These are phyloP conservation scores for Stylophora pistillata DNA, from an alignment of 64 coral and sea anemone genomes.

Conservation along the genomic window DNA sequence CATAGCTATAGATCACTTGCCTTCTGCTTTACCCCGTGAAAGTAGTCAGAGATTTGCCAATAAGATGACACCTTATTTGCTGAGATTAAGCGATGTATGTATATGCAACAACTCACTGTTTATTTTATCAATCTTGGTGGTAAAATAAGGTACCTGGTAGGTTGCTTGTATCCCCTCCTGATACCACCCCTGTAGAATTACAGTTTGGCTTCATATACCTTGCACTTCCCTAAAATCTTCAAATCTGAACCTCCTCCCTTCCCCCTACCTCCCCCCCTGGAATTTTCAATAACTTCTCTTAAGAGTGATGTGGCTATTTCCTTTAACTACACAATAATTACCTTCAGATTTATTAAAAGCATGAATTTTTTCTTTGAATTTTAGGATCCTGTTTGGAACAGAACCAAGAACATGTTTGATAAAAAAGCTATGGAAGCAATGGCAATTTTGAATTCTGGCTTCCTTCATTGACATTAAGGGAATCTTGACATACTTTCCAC, in stretches of 20 bases:
- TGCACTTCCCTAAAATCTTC: too few relatives aligned
- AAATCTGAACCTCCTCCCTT: too few relatives aligned
- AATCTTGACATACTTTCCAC: neutral
- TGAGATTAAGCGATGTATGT: conserved; percentile 44
- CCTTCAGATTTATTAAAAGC: too few relatives aligned
- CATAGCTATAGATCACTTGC: conserved; percentile 52
- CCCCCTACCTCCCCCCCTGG: too few relatives aligned
- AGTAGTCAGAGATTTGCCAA: conserved; percentile 56
- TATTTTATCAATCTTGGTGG: neutral
- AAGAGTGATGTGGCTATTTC: too few relatives aligned
- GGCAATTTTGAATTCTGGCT: neutral
- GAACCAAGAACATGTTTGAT: conserved; percentile 48
- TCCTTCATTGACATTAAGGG: neutral
- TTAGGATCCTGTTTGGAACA: conserved; percentile 43
- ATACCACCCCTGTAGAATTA: too few relatives aligned
- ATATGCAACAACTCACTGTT: neutral
- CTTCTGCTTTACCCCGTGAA: conserved; percentile 54
- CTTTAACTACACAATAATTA: neutral
- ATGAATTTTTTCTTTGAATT: neutral
- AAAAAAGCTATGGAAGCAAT: conserved; percentile 48
- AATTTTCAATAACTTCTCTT: too few relatives aligned
- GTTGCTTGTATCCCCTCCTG: too few relatives aligned
- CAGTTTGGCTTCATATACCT: too few relatives aligned
- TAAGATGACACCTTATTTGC: conserved; percentile 51
- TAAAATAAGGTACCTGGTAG: too few relatives aligned